Evolutionary conservation across 2,113 vertebrate genomes (phyloP).

Genomic region (Myotis davidii): DNA sequence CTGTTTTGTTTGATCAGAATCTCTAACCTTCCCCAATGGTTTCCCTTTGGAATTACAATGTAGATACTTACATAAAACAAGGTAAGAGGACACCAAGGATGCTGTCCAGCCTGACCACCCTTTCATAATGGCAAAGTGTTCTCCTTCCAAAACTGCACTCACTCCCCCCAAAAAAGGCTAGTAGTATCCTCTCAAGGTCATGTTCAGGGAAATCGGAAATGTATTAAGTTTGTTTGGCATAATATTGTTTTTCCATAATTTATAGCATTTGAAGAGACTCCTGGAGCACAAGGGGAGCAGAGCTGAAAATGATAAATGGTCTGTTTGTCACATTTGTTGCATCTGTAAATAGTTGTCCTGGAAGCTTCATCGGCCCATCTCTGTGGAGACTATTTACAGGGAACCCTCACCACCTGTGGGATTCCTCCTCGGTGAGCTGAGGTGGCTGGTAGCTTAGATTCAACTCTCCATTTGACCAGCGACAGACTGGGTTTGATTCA

Average conservation of each 20-base stretch:
- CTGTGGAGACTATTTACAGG: not conserved
- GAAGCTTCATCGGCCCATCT: constrained; percentile 52
- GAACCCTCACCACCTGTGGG: not conserved
- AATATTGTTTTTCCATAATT: constrained; percentile 59
- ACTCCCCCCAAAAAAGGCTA: not conserved
- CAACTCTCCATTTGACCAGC: constrained; percentile 36
- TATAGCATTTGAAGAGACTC: constrained; percentile 48
- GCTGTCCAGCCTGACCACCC: not conserved
- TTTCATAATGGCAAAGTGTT: not conserved
- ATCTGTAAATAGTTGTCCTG: constrained; percentile 24
- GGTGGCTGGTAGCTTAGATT: constrained; percentile 34
- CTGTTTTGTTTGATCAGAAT: constrained; percentile 80
- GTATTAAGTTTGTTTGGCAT: constrained; percentile 3
- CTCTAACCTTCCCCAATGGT: constrained; percentile 69
- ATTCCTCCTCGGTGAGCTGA: not conserved
- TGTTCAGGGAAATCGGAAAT: constrained; percentile 16
- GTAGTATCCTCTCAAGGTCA: not conserved
- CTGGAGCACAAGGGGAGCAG: constrained; percentile 32
- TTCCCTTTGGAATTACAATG: constrained; percentile 70
- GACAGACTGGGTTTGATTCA: not conserved
- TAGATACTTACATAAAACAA: constrained; percentile 6
- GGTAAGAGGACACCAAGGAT: constrained; percentile 25
- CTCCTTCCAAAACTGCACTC: not conserved
- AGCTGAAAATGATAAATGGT: constrained; percentile 53
- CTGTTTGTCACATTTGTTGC: constrained; percentile 13